A percentile compares a stretch with the other conserved stretches of the same genome.
Conservation (phyloP, 1,140 invertebrate genomes). For the Chironomus striatipennis region DNA sequence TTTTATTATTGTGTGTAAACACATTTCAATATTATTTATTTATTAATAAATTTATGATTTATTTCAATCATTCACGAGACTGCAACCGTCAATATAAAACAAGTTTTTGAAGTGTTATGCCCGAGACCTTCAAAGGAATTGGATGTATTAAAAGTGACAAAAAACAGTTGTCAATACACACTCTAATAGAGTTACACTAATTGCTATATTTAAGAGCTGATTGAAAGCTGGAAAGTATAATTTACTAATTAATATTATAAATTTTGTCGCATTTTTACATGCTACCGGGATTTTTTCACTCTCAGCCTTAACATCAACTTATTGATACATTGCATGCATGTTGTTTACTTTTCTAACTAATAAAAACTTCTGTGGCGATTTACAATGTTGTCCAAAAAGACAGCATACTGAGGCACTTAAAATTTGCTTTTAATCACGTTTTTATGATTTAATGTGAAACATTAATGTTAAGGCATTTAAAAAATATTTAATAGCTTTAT, state of each 20-base stretch:
- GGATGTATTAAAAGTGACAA: background rate
- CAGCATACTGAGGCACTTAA: too few relatives aligned
- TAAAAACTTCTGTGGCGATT: too few relatives aligned
- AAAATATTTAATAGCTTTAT: background rate
- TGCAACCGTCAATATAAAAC: background rate
- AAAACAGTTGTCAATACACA: too few relatives aligned
- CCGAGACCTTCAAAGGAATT: conserved; percentile 5
- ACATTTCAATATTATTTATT: background rate
- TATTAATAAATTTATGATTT: background rate
- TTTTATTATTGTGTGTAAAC: background rate
- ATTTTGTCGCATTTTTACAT: background rate
- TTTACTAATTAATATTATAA: background rate
- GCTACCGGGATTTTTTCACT: background rate
- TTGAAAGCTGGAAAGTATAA: background rate
- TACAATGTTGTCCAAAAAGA: too few relatives aligned
- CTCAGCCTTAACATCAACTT: too few relatives aligned
- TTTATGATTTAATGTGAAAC: too few relatives aligned
- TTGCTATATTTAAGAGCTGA: background rate
- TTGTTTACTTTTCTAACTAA: too few relatives aligned
- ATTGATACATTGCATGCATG: too few relatives aligned
- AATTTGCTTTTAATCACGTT: too few relatives aligned
- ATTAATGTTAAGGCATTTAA: too few relatives aligned
- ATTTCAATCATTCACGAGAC: background rate
- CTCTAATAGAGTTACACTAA: background rate
- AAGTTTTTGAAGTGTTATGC: background rate